A percentile compares a stretch with the other conserved stretches of the same genome.
phyloP scores from a whole-genome alignment of 2,113 vertebrate genomes.

The Mobula birostris region DNA sequence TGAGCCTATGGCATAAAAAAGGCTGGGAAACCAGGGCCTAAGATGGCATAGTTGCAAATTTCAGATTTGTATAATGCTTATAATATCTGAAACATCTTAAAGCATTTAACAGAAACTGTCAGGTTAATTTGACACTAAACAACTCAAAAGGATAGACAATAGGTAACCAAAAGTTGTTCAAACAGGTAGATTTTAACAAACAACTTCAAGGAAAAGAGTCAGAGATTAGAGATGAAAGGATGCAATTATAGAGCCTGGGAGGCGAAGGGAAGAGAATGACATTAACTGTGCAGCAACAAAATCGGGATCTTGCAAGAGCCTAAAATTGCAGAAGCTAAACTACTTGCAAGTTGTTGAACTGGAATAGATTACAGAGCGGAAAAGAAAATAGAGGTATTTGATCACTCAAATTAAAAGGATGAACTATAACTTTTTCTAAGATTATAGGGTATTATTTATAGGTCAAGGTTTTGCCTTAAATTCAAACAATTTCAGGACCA shows the following conservation, averaged over 20 bases:
- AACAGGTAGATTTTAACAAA: not conserved
- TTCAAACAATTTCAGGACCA: not conserved
- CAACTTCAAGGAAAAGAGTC: not conserved
- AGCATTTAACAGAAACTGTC: not conserved
- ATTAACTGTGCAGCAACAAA: not conserved
- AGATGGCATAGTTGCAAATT: not conserved
- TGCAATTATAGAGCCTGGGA: not conserved
- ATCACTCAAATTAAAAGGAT: not conserved
- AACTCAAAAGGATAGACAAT: not conserved
- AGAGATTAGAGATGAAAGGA: not conserved
- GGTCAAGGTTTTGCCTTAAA: not conserved
- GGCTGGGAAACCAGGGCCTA: not conserved
- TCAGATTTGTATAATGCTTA: not conserved
- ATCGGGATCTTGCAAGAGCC: not conserved
- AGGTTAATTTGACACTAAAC: not conserved
- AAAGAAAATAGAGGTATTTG: not conserved
- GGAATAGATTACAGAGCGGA: not conserved
- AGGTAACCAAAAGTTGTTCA: not conserved
- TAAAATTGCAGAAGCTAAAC: not conserved
- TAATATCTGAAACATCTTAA: not conserved
- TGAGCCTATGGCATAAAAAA: too few species aligned
- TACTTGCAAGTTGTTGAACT: not conserved
- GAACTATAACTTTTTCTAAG: not conserved
- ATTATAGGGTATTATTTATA: not conserved
- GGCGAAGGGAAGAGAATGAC: not conserved